A percentile compares a stretch with the other conserved stretches of the same genome.
Conservation (phyloP, 1,140 invertebrate species). For the Danaus plexippus region DNA sequence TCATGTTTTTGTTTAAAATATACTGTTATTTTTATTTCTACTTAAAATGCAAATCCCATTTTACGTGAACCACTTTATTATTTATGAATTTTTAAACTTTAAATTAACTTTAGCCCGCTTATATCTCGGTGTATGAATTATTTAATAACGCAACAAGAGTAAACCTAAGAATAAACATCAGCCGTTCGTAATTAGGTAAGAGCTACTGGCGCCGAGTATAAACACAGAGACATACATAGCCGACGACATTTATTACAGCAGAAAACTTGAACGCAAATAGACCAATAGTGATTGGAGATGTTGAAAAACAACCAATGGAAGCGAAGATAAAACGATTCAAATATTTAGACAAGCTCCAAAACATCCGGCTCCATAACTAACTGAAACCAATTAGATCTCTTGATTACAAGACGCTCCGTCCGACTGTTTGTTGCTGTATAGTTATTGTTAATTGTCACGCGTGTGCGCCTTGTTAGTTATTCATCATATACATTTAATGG, state of each 20-base stretch:
- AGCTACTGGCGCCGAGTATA: constrained; percentile 6
- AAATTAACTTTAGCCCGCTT: too few relatives aligned
- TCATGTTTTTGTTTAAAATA: too few relatives aligned
- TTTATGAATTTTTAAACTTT: too few relatives aligned
- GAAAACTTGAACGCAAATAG: constrained; percentile 18
- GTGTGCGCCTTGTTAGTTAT: too few relatives aligned
- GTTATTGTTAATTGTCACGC: neutral
- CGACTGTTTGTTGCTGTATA: too few relatives aligned
- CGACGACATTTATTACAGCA: constrained; percentile 16
- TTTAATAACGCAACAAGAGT: too few relatives aligned
- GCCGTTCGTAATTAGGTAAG: too few relatives aligned
- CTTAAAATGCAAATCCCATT: too few relatives aligned
- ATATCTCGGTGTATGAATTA: too few relatives aligned
- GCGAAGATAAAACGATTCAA: constrained; percentile 9
- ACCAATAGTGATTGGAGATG: constrained; percentile 18
- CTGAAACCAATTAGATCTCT: constrained; percentile 14
- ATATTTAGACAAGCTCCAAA: constrained; percentile 14
- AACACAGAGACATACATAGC: constrained; percentile 7
- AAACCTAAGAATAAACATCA: too few relatives aligned
- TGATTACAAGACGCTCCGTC: constrained; percentile 1
- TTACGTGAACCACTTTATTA: too few relatives aligned
- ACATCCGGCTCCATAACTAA: constrained; percentile 7
- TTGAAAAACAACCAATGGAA: constrained; percentile 17
- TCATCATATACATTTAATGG: neutral
- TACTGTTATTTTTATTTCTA: too few relatives aligned